These are phyloP conservation scores for Corydoras sp. DNA, from an alignment of 2,113 vertebrate genomes.

Conservation along the genomic window DNA sequence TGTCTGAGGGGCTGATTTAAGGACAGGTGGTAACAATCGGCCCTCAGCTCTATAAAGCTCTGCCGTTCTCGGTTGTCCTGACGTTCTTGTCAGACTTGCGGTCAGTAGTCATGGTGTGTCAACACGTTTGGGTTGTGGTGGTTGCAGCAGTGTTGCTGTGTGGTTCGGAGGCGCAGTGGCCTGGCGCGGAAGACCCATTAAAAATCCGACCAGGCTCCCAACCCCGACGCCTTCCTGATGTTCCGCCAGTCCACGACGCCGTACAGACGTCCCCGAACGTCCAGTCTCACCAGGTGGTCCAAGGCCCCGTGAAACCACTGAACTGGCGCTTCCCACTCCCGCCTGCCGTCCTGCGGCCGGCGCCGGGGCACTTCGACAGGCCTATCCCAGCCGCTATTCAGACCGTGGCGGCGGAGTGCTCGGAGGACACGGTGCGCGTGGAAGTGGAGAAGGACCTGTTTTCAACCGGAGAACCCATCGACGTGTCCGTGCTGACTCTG, in stretches of 20 bases:
- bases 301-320: slow-evolving; percentile 35
- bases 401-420: slow-evolving; percentile 49
- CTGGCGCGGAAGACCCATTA: too few relatives aligned
- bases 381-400: slow-evolving; percentile 31
- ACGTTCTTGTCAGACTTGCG: too few relatives aligned
- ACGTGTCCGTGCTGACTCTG: slow-evolving; percentile 48
- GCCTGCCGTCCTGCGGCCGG: neutral
- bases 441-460: slow-evolving; percentile 56
- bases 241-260: neutral
- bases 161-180: too few relatives aligned
- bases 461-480: slow-evolving; percentile 54
- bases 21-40: too few relatives aligned
- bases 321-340: slow-evolving; percentile 5
- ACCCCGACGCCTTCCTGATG: neutral
- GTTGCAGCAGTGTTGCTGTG: too few relatives aligned
- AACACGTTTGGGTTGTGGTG: too few relatives aligned
- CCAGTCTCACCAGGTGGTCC: slow-evolving; percentile 1
- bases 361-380: neutral
- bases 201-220: neutral
- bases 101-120: too few relatives aligned
- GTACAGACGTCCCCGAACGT: too few relatives aligned
- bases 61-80: too few relatives aligned
- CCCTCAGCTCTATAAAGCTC: too few relatives aligned
- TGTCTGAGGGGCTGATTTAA: too few relatives aligned
- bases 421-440: slow-evolving; percentile 40